These are phyloP conservation scores for Tetheella fluctuosa DNA, from an alignment of 2,888 invertebrate genomes.

Conservation along the genomic window DNA sequence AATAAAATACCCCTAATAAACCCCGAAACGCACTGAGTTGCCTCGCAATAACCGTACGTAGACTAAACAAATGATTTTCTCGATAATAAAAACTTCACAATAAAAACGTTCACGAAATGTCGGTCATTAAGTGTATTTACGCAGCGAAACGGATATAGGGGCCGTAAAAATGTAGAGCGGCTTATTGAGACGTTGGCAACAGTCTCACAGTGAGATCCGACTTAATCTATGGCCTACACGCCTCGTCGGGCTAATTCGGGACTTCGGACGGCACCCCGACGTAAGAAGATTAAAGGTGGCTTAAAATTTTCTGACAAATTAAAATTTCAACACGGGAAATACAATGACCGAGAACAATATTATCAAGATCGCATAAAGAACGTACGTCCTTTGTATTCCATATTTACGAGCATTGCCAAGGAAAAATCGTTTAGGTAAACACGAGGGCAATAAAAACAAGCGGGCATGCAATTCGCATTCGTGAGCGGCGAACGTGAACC, in stretches of 20 bases:
- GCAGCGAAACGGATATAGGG: conserved; percentile 81
- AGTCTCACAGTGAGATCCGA: conserved; percentile 56
- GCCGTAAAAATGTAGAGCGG: conserved; percentile 78
- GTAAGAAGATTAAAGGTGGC: conserved; percentile 57
- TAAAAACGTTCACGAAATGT: conserved; percentile 82
- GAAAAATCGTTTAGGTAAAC: conserved; percentile 71
- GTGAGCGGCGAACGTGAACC: conserved; percentile 61
- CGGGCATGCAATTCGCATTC: conserved; percentile 60
- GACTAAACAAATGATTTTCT: conserved; percentile 83
- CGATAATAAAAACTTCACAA: conserved; percentile 83
- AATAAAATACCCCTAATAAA: conserved; percentile 81
- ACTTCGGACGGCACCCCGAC: conserved; percentile 37
- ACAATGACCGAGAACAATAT: conserved; percentile 59
- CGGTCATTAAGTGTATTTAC: conserved; percentile 83
- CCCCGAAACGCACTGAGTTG: conserved; percentile 73
- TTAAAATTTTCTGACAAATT: conserved; percentile 65
- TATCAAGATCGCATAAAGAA: conserved; percentile 70
- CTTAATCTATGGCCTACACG: conserved; percentile 68
- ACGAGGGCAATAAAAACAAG: conserved; percentile 64
- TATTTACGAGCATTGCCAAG: conserved; percentile 61
- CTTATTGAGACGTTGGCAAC: conserved; percentile 82
- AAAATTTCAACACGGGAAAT: conserved; percentile 59
- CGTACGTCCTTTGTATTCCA: conserved; percentile 61
- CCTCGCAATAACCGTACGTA: conserved; percentile 79
- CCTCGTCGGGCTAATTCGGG: conserved; percentile 62